phyloP scores from a whole-genome alignment of 2,113 vertebrate genomes.

The Cichladusa arquata region DNA sequence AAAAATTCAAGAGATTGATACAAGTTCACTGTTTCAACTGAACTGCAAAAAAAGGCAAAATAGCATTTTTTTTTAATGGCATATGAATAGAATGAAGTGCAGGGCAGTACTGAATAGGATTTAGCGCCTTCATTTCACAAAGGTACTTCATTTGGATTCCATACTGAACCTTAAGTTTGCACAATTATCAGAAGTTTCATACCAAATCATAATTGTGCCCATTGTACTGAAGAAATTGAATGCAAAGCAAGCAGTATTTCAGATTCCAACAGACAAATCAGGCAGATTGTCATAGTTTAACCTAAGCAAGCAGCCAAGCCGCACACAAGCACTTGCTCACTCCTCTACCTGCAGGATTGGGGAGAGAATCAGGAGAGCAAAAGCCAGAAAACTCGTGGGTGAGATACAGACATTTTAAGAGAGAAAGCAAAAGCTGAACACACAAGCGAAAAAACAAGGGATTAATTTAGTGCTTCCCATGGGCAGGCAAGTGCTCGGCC shows the following conservation, averaged over 20 bases:
- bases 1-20: background rate
- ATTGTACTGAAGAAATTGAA: background rate
- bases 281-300: background rate
- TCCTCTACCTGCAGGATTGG: accelerated
- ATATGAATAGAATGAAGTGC: background rate
- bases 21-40: background rate
- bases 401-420: background rate
- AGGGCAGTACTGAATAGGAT: background rate
- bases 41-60: background rate
- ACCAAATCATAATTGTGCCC: background rate
- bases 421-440: background rate
- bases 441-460: background rate
- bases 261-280: background rate
- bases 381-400: background rate
- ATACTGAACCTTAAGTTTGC: background rate
- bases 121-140: background rate
- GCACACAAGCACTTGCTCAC: background rate
- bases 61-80: background rate
- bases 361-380: background rate
- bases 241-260: background rate
- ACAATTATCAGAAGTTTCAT: background rate
- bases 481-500: background rate
- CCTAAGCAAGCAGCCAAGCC: background rate
- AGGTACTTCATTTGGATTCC: background rate
- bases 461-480: background rate